These are phyloP conservation scores for Oncopeltus fasciatus DNA, from an alignment of 1,140 invertebrate species.

Conservation along the genomic window DNA sequence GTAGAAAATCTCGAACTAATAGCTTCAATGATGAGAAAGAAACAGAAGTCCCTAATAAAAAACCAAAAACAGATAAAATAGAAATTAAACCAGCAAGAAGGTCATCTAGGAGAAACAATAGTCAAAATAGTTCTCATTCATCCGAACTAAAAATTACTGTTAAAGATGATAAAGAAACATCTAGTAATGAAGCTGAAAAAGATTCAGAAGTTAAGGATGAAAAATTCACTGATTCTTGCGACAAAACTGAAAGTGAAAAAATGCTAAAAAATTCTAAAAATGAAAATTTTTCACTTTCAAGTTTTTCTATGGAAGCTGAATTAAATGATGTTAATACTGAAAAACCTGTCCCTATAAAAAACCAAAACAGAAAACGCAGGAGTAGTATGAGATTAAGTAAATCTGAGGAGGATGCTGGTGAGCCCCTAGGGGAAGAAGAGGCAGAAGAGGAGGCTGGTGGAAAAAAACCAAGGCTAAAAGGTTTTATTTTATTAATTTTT, in stretches of 20 bases:
- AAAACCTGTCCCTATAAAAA: too few relatives aligned
- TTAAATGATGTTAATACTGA: slow-evolving; percentile 16
- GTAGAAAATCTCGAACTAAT: slow-evolving; percentile 1
- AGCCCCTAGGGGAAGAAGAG: slow-evolving; percentile 30
- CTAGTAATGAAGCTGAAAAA: slow-evolving; percentile 5
- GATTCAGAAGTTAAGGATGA: neutral
- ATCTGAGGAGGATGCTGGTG: neutral
- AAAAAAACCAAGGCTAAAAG: slow-evolving; percentile 13
- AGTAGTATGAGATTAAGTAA: neutral
- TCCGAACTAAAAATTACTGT: too few relatives aligned
- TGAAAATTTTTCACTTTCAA: neutral
- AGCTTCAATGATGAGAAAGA: neutral
- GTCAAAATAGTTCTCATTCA: too few relatives aligned
- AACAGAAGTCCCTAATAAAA: slow-evolving; percentile 4
- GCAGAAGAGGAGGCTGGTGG: slow-evolving; percentile 28
- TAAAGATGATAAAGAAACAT: too few relatives aligned
- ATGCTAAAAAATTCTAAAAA: too few relatives aligned
- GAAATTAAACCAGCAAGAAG: neutral
- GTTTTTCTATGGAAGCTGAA: slow-evolving; percentile 10
- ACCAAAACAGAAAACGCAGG: neutral
- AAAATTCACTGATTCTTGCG: too few relatives aligned
- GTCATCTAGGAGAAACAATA: neutral
- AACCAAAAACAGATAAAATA: neutral
- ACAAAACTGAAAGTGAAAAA: slow-evolving; percentile 2
- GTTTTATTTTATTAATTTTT: neutral